Evolutionary conservation across 2,113 vertebrate species (phyloP).

Genomic region (Jaculus jaculus): DNA sequence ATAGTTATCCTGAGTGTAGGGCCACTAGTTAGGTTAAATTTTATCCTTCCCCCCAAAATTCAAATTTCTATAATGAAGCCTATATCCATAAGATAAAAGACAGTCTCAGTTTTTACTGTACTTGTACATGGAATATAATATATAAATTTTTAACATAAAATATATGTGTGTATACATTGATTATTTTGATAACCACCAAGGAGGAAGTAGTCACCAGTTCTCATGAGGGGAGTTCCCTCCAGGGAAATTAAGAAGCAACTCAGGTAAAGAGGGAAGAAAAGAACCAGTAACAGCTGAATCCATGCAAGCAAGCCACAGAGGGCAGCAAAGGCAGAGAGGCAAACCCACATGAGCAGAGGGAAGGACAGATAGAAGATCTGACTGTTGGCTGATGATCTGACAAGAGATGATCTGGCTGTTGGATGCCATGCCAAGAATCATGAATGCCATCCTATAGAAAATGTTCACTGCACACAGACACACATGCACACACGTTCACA

Average conservation of each 20-base stretch:
- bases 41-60: too few species aligned
- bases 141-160: neutral
- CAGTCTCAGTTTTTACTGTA: neutral
- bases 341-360: neutral
- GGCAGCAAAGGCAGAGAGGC: neutral
- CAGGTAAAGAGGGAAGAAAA: neutral
- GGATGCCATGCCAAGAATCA: neutral
- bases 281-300: neutral
- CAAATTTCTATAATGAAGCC: neutral
- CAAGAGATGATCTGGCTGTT: neutral
- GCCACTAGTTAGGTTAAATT: neutral
- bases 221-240: neutral
- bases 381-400: too few species aligned
- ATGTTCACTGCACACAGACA: neutral
- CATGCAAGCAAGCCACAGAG: neutral
- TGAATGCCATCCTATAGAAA: neutral
- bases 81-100: slow-evolving; percentile 1
- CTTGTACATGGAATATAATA: neutral
- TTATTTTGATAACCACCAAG: neutral
- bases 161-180: neutral
- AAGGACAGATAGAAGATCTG: neutral
- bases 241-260: neutral
- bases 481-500: too few species aligned
- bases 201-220: neutral
- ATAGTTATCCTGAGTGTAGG: neutral